Conservation (phyloP, 2,888 invertebrate species). For the Anarsia innoxiella region DNA sequence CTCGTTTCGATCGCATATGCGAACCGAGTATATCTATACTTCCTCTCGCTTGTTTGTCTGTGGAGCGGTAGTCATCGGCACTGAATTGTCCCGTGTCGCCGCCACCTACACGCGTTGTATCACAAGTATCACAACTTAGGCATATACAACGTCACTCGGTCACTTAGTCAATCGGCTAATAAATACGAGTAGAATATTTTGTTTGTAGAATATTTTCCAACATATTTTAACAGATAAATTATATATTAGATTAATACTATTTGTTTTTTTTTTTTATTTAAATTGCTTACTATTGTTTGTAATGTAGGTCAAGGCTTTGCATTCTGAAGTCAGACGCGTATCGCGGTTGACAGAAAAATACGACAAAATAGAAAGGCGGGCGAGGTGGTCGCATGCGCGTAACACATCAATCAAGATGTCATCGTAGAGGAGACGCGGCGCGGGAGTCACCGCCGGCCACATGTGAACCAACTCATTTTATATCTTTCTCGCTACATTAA, state of each 20-base stretch:
- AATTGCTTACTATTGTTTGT: constrained; percentile 12
- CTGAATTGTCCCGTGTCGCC: constrained; percentile 38
- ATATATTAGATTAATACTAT: too few relatives aligned
- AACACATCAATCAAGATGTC: constrained; percentile 57
- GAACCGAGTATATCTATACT: background rate
- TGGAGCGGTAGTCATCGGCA: constrained; percentile 28
- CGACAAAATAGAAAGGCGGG: constrained; percentile 38
- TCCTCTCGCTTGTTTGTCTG: constrained; percentile 19
- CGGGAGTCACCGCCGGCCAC: constrained; percentile 22
- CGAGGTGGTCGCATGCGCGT: constrained; percentile 29
- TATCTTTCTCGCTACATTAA: constrained; percentile 1
- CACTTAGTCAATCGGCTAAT: constrained; percentile 38
- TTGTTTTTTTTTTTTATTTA: too few relatives aligned
- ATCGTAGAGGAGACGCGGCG: constrained; percentile 27
- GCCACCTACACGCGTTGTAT: constrained; percentile 39
- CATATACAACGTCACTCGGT: constrained; percentile 37
- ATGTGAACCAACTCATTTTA: constrained; percentile 5
- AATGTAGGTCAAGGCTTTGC: constrained; percentile 49
- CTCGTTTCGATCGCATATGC: constrained; percentile 1
- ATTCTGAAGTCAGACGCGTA: constrained; percentile 35
- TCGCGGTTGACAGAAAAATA: constrained; percentile 31
- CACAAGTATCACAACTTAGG: constrained; percentile 38
- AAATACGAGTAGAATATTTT: constrained; percentile 26
- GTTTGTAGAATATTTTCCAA: constrained; percentile 34
- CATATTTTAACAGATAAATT: too few relatives aligned